Evolutionary conservation across 2,888 invertebrate genomes (phyloP).

Genomic region (Silvanus unidentatus): DNA sequence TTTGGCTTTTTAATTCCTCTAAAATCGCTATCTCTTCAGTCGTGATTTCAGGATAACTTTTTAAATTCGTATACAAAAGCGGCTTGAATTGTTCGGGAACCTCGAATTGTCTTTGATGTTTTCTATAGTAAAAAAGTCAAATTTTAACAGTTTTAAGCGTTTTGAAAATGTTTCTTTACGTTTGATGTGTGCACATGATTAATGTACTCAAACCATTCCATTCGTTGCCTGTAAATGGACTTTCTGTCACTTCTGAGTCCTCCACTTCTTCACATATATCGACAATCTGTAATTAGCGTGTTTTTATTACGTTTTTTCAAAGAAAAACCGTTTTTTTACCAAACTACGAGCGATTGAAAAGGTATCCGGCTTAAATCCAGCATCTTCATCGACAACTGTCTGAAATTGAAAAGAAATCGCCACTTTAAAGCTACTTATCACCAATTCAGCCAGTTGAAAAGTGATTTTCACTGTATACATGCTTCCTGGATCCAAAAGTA

Average conservation of each 20-base stretch:
- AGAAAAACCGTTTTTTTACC: too few species aligned
- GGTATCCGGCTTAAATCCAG: constrained; percentile 28
- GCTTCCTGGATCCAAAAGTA: constrained; percentile 32
- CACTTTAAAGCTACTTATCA: constrained; percentile 48
- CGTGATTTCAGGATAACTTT: background rate
- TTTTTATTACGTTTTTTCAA: too few species aligned
- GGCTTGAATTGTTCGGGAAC: background rate
- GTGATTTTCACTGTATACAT: constrained; percentile 28
- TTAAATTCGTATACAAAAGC: background rate
- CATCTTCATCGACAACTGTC: constrained; percentile 20
- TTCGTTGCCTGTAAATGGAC: constrained; percentile 23
- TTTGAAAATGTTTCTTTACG: background rate
- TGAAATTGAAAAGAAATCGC: constrained; percentile 48
- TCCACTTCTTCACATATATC: constrained; percentile 9
- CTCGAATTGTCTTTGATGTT: background rate
- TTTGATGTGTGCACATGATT: background rate
- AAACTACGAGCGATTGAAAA: constrained; percentile 47
- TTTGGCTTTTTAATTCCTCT: constrained; percentile 12
- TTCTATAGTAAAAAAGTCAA: background rate
- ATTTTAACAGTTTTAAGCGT: background rate
- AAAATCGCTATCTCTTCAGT: background rate
- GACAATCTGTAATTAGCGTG: too few species aligned
- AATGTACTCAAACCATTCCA: constrained; percentile 14
- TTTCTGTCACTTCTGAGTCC: constrained; percentile 14
- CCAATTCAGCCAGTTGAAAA: constrained; percentile 32